Evolutionary conservation across 2,888 invertebrate species (phyloP).

Genomic region (Pharmacophagus antenor): DNA sequence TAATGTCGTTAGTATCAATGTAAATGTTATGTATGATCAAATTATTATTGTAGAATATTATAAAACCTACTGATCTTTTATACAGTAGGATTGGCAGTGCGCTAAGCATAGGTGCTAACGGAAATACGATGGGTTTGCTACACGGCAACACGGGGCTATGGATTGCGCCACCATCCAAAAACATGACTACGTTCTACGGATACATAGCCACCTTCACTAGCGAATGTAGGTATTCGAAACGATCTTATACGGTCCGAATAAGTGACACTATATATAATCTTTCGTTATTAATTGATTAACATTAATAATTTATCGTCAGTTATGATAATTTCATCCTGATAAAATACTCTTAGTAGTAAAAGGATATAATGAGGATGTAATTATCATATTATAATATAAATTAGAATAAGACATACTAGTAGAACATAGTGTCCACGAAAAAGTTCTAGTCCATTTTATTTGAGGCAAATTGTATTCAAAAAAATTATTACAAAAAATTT

Average conservation of each 20-base stretch:
- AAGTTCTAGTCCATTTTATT: no score
- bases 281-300: no score
- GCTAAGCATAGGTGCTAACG: constrained; percentile 78
- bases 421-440: no score
- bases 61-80: constrained; percentile 12
- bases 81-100: constrained; percentile 80
- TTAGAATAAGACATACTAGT: no score
- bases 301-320: no score
- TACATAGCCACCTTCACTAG: constrained; percentile 63
- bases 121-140: constrained; percentile 81
- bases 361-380: no score
- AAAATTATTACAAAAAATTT: no score
- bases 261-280: not conserved
- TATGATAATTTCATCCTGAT: no score
- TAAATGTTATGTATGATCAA: not conserved
- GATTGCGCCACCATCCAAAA: constrained; percentile 81
- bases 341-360: no score
- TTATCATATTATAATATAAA: no score
- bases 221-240: constrained; percentile 58
- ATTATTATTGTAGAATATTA: no score
- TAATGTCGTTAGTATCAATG: constrained; percentile 71
- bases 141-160: constrained; percentile 83
- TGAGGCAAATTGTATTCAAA: no score
- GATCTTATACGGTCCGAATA: not conserved
- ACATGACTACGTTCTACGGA: constrained; percentile 69